phyloP scores from a whole-genome alignment of 2,113 vertebrate species.

The Cebidichthys violaceus region DNA sequence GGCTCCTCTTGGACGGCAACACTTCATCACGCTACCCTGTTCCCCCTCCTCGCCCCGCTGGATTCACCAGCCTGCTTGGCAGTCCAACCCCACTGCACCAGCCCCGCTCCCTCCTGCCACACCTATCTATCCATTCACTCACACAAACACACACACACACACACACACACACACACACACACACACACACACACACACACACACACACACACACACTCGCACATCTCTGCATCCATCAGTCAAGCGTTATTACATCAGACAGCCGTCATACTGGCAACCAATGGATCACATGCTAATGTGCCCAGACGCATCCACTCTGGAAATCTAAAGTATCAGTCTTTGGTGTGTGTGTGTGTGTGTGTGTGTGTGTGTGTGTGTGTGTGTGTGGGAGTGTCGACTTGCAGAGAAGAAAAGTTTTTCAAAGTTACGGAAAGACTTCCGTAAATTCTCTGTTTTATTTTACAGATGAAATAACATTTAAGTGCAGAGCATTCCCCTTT shows the following conservation, averaged over 20 bases:
- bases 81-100: constrained; percentile 69
- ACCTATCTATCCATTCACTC: constrained; percentile 64
- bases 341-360: constrained; percentile 45
- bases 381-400: constrained; percentile 17
- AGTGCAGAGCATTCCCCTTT: background rate
- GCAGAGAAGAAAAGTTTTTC: constrained; percentile 45
- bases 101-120: constrained; percentile 64
- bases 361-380: constrained; percentile 33
- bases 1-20: constrained; percentile 82
- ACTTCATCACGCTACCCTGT: constrained; percentile 82
- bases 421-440: constrained; percentile 42
- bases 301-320: constrained; percentile 70
- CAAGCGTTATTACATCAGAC: constrained; percentile 85
- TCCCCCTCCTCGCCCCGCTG: constrained; percentile 71
- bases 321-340: constrained; percentile 76
- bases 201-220: constrained; percentile 45
- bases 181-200: constrained; percentile 50
- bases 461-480: background rate
- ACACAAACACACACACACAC: constrained; percentile 41
- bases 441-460: background rate
- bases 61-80: constrained; percentile 74
- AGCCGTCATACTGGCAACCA: constrained; percentile 82
- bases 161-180: constrained; percentile 48
- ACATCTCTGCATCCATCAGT: constrained; percentile 80
- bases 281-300: constrained; percentile 83